These are phyloP conservation scores for Rhaphigaster nebulosa DNA, from an alignment of 2,888 invertebrate genomes.

Conservation along the genomic window DNA sequence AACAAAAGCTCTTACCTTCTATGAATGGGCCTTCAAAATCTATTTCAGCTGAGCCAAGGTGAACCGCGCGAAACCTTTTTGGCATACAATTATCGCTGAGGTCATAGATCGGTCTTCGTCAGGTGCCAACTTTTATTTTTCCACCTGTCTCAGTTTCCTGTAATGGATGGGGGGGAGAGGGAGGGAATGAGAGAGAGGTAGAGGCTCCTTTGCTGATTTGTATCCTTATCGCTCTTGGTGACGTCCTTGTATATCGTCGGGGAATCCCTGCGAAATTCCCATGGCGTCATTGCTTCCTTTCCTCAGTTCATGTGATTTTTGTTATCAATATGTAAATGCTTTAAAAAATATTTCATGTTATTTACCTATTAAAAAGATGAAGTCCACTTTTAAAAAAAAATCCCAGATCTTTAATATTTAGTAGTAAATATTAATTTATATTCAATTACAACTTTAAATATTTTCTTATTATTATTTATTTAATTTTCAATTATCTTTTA, in stretches of 20 bases:
- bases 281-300: background rate
- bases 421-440: too few relatives aligned
- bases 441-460: too few relatives aligned
- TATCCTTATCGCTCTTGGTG: background rate
- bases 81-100: background rate
- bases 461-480: too few relatives aligned
- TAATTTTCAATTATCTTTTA: too few relatives aligned
- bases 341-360: too few relatives aligned
- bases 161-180: background rate
- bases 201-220: background rate
- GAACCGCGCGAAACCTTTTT: background rate
- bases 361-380: too few relatives aligned
- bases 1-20: background rate
- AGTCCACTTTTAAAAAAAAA: too few relatives aligned
- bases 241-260: background rate
- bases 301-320: background rate
- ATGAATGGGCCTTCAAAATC: constrained; percentile 5
- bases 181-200: too few relatives aligned
- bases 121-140: background rate
- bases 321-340: background rate
- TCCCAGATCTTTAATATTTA: too few relatives aligned
- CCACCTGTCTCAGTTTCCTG: background rate
- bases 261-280: background rate
- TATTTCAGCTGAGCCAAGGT: background rate
- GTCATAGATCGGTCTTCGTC: background rate